Conservation (phyloP, 2,888 invertebrate species). For the Leptura quadrifasciata region DNA sequence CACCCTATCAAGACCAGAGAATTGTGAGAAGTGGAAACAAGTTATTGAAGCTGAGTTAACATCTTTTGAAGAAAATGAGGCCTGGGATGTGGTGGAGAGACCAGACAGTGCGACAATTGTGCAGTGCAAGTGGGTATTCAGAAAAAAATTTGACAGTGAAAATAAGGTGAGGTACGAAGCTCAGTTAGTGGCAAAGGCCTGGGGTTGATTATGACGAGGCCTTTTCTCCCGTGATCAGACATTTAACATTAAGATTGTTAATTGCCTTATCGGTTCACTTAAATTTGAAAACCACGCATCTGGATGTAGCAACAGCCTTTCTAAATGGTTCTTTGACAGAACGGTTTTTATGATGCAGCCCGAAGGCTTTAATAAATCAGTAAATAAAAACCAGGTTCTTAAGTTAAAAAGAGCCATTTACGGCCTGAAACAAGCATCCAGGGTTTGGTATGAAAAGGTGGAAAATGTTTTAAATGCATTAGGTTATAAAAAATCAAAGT, state of each 20-base stretch:
- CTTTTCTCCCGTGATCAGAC: constrained; percentile 39
- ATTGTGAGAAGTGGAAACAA: constrained; percentile 45
- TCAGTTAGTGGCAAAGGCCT: constrained; percentile 51
- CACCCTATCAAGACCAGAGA: constrained; percentile 52
- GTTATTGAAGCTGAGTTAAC: constrained; percentile 50
- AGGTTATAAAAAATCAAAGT: constrained; percentile 37
- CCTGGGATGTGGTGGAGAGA: constrained; percentile 49
- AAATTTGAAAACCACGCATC: constrained; percentile 47
- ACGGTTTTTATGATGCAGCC: constrained; percentile 46
- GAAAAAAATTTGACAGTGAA: constrained; percentile 52
- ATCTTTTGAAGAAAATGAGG: constrained; percentile 51
- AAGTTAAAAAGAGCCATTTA: constrained; percentile 41
- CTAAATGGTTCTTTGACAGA: constrained; percentile 47
- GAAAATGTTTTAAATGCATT: constrained; percentile 24
- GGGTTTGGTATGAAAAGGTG: constrained; percentile 48
- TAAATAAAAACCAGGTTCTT: constrained; percentile 22
- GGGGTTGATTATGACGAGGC: constrained; percentile 45
- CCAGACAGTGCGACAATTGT: constrained; percentile 44
- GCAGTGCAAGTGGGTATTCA: constrained; percentile 58
- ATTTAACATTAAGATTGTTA: constrained; percentile 27
- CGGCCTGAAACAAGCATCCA: constrained; percentile 46
- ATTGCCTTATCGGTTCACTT: constrained; percentile 46
- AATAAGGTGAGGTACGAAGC: constrained; percentile 52
- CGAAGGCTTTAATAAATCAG: constrained; percentile 8
- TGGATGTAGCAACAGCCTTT: constrained; percentile 47